phyloP scores from a whole-genome alignment of 1,140 invertebrate species.

The Cheumatopsyche charites region DNA sequence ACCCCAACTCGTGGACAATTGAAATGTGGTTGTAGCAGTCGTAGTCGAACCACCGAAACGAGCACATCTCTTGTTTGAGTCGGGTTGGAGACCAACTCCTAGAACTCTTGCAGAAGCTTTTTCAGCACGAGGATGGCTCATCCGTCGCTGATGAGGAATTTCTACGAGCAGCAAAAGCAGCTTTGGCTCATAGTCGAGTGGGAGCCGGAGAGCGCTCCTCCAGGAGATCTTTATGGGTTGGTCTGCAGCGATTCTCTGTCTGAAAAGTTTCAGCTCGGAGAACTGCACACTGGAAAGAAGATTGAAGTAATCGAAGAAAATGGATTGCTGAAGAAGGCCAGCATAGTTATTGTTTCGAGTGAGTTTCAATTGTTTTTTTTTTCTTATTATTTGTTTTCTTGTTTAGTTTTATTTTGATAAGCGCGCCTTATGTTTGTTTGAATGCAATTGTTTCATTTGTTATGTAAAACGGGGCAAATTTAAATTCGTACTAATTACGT shows the following conservation, averaged over 20 bases:
- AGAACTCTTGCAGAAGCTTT: too few relatives aligned
- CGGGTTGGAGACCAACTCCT: too few relatives aligned
- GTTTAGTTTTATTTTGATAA: too few relatives aligned
- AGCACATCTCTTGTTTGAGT: too few relatives aligned
- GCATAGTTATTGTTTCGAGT: constrained; percentile 45
- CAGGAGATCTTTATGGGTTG: constrained; percentile 34
- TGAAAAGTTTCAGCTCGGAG: constrained; percentile 20
- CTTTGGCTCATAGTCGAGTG: constrained; percentile 46
- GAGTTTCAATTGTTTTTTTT: background rate
- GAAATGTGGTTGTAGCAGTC: background rate
- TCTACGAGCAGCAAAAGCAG: constrained; percentile 22
- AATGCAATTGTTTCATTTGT: too few relatives aligned
- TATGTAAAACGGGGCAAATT: too few relatives aligned
- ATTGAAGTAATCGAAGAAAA: constrained; percentile 34
- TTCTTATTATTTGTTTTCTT: background rate
- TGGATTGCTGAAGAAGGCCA: constrained; percentile 26
- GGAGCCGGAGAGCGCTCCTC: constrained; percentile 28
- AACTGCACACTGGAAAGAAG: constrained; percentile 43
- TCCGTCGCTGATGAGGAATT: background rate
- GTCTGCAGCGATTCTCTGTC: constrained; percentile 34
- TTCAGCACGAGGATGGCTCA: background rate
- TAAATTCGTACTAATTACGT: too few relatives aligned
- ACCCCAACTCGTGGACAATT: constrained; percentile 15
- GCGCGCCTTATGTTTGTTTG: too few relatives aligned
- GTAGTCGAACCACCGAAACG: too few relatives aligned